These are phyloP conservation scores for Cheilosia grossa DNA, from an alignment of 2,888 invertebrate genomes.

Conservation along the genomic window DNA sequence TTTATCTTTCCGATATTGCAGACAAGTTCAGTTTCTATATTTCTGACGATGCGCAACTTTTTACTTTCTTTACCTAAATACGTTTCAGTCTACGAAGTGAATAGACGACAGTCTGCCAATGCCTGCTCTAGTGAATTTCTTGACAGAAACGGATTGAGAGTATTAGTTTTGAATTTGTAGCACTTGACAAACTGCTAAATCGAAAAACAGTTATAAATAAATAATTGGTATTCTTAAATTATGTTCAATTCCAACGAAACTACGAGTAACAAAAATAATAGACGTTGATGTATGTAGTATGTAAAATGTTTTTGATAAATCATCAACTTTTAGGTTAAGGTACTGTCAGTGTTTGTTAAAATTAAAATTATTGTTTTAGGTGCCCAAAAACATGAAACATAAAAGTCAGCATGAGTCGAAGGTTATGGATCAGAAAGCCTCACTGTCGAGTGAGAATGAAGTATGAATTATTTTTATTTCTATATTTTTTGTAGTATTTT, in stretches of 20 bases:
- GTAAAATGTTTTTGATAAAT: too few relatives aligned
- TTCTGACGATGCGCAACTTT: conserved; percentile 1
- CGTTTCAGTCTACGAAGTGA: neutral
- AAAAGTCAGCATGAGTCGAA: conserved; percentile 64
- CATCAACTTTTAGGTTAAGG: too few relatives aligned
- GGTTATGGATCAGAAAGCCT: conserved; percentile 57
- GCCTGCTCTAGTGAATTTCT: neutral
- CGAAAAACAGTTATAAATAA: too few relatives aligned
- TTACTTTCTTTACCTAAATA: neutral
- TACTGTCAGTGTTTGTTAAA: neutral
- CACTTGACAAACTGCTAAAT: too few relatives aligned
- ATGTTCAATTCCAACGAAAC: too few relatives aligned
- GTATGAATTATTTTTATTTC: conserved; percentile 72
- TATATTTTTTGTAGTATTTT: conserved; percentile 1
- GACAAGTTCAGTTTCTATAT: neutral
- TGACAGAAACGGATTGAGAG: neutral
- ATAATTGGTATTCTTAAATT: too few relatives aligned
- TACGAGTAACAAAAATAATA: too few relatives aligned
- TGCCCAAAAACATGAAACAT: conserved; percentile 64
- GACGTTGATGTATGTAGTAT: too few relatives aligned
- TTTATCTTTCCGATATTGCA: neutral
- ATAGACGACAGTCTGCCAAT: neutral
- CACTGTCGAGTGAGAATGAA: conserved; percentile 81
- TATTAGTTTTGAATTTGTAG: neutral
- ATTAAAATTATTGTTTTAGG: conserved; percentile 35